Percentiles rank a stretch among this genome's conserved stretches.
Evolutionary conservation across 2,113 vertebrate species (phyloP).

Genomic region (Centrocercus urophasianus): DNA sequence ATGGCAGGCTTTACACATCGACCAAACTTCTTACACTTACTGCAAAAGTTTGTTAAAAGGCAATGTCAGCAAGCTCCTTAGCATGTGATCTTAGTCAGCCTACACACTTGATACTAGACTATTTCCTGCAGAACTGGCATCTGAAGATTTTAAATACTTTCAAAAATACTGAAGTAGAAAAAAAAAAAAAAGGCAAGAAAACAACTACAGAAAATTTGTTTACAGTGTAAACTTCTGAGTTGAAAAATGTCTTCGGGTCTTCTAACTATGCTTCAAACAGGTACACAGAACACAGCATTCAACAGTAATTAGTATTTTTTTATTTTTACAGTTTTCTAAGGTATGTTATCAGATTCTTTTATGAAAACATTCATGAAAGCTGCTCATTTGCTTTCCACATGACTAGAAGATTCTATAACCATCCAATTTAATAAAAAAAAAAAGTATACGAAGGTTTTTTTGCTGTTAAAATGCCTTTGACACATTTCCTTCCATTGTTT

Average conservation of each 20-base stretch:
- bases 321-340: neutral
- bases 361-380: neutral
- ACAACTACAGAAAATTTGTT: neutral
- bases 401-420: neutral
- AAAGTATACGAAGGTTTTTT: neutral
- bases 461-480: neutral
- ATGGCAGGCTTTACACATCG: neutral
- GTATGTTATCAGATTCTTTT: neutral
- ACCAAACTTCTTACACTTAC: too few species aligned
- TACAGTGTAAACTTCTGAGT: neutral
- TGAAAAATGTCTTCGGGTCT: neutral
- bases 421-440: neutral
- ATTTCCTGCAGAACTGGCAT: neutral
- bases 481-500: conserved; percentile 51
- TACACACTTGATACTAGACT: neutral
- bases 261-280: neutral
- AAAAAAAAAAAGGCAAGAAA: neutral
- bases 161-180: neutral
- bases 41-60: neutral
- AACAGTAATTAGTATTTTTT: neutral
- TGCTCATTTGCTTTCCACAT: neutral
- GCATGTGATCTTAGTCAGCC: neutral
- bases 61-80: neutral
- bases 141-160: neutral
- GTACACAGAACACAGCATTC: neutral